These are phyloP conservation scores for Drosophila subpulchrella DNA, from an alignment of 1,140 invertebrate genomes.

Conservation along the genomic window DNA sequence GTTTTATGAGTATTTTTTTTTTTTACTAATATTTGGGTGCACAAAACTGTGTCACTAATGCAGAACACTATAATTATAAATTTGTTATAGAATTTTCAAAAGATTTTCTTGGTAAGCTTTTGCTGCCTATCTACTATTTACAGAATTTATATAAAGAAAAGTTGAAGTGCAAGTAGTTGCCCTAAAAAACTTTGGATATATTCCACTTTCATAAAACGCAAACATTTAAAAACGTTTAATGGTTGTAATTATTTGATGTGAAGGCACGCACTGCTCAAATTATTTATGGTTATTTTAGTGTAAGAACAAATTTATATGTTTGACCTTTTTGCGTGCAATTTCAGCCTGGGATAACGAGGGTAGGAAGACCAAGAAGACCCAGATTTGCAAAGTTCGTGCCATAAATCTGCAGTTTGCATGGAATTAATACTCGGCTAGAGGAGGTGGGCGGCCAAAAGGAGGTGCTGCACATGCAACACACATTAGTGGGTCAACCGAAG, in stretches of 20 bases:
- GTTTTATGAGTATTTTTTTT: too few species aligned
- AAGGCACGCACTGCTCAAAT: constrained; percentile 21
- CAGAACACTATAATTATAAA: too few species aligned
- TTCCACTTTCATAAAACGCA: constrained; percentile 1
- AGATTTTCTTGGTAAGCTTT: too few species aligned
- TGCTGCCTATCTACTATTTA: too few species aligned
- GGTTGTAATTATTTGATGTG: constrained; percentile 6
- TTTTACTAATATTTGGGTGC: too few species aligned
- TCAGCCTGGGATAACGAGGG: constrained; percentile 41
- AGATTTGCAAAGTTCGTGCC: constrained; percentile 62
- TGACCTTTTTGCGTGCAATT: constrained; percentile 48
- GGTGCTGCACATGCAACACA: constrained; percentile 63
- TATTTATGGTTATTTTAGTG: constrained; percentile 34
- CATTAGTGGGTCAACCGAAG: constrained; percentile 55
- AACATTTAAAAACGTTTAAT: constrained; percentile 5
- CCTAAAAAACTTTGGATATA: too few species aligned
- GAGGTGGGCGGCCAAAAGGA: constrained; percentile 1
- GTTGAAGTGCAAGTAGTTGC: too few species aligned
- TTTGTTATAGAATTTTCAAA: too few species aligned
- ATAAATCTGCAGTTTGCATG: constrained; percentile 59
- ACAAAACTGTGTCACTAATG: too few species aligned
- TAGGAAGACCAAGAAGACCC: constrained; percentile 14
- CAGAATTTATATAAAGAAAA: too few species aligned
- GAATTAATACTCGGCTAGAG: constrained; percentile 49
- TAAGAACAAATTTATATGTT: constrained; percentile 28